A percentile compares a stretch with the other conserved stretches of the same genome.
Conservation (phyloP, 2,888 invertebrate species). For the Molanna angustata region DNA sequence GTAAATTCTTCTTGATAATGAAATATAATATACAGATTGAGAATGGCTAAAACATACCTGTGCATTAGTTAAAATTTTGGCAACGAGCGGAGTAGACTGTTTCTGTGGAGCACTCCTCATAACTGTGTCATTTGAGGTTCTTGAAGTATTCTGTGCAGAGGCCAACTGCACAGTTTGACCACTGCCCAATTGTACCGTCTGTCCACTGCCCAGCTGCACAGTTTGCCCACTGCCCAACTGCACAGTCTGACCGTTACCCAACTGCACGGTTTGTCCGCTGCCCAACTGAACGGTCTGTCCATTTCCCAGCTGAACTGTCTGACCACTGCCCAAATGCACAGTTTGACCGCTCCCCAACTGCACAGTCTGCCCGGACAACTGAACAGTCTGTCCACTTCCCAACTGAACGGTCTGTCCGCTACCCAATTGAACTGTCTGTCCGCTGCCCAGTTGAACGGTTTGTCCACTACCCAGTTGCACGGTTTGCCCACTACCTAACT, state of each 20-base stretch:
- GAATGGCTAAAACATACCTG: constrained; percentile 47
- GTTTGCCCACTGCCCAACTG: constrained; percentile 39
- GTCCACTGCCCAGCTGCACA: constrained; percentile 46
- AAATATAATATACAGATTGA: no score
- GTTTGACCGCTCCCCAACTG: constrained; percentile 45
- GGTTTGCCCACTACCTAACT: constrained; percentile 44
- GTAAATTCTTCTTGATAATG: no score
- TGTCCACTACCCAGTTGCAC: constrained; percentile 43
- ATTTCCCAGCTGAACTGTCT: constrained; percentile 43
- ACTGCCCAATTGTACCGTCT: constrained; percentile 44
- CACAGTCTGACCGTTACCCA: constrained; percentile 41
- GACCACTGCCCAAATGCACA: constrained; percentile 43
- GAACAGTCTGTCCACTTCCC: constrained; percentile 42
- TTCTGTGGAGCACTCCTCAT: constrained; percentile 42
- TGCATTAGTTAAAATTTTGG: constrained; percentile 71
- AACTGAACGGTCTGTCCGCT: constrained; percentile 47
- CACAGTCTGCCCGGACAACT: constrained; percentile 50
- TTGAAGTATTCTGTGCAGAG: constrained; percentile 45
- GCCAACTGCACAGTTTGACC: constrained; percentile 44
- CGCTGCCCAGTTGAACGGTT: constrained; percentile 43
- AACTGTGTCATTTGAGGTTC: constrained; percentile 40
- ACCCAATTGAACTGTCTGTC: constrained; percentile 39
- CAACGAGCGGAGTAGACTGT: constrained; percentile 58
- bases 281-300: constrained; percentile 52
- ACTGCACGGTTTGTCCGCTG: constrained; percentile 48